Conservation (phyloP, 1,140 invertebrate species). For the Drosophila nebulosa region DNA sequence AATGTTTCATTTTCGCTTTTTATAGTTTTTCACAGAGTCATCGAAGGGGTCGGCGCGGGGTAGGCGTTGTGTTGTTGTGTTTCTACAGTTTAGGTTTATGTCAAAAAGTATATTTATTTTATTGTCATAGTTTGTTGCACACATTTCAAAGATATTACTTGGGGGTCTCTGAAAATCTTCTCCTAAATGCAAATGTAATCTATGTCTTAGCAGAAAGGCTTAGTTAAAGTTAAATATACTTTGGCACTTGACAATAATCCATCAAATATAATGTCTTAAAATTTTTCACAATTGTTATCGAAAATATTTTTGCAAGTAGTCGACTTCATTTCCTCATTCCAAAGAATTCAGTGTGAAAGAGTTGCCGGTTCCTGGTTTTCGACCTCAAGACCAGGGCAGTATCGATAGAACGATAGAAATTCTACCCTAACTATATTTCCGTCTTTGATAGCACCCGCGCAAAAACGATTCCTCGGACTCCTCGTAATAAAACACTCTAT, state of each 20-base stretch:
- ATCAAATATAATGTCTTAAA: background rate
- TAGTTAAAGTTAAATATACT: too few relatives aligned
- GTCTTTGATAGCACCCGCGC: background rate
- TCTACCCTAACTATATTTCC: constrained; percentile 1
- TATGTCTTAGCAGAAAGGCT: too few relatives aligned
- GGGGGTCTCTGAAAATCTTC: too few relatives aligned
- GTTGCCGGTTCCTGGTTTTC: background rate
- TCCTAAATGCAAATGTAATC: too few relatives aligned
- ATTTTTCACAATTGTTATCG: background rate
- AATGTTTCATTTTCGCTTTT: background rate
- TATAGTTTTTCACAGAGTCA: background rate
- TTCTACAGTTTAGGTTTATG: background rate
- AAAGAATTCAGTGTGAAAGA: background rate
- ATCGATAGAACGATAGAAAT: background rate
- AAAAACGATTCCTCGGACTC: background rate
- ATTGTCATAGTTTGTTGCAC: background rate
- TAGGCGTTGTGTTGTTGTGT: background rate
- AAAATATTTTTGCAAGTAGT: background rate
- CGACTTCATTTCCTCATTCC: background rate
- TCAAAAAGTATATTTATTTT: background rate
- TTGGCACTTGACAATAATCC: too few relatives aligned
- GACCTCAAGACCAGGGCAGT: background rate
- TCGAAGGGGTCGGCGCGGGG: too few relatives aligned
- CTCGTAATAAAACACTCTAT: background rate
- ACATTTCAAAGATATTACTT: background rate